Percentiles rank a stretch among this genome's conserved stretches.
phyloP scores from a whole-genome alignment of 2,888 invertebrate genomes.

The Lutraria lutraria region DNA sequence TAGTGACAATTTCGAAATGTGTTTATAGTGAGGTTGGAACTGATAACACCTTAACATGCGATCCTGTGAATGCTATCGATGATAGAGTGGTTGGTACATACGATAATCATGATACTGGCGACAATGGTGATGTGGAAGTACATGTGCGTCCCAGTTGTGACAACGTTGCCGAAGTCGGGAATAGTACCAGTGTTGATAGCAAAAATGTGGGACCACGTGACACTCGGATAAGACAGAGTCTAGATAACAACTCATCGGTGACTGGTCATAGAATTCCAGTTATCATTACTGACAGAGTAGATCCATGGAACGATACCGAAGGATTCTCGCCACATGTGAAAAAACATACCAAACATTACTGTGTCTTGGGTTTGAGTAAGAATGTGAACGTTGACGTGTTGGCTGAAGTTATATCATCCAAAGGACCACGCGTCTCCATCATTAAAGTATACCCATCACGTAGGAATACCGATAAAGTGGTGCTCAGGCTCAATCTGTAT shows the following conservation, averaged over 20 bases:
- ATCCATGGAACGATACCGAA: not conserved
- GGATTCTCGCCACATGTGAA: no score
- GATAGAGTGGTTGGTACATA: not conserved
- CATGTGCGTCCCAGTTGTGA: not conserved
- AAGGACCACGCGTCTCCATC: no score
- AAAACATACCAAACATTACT: no score
- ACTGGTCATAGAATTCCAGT: not conserved
- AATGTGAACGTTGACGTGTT: no score
- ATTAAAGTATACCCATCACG: no score
- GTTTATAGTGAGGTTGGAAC: not conserved
- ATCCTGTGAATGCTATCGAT: not conserved
- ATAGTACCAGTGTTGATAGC: not conserved
- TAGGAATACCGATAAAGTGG: no score
- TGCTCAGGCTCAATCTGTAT: no score
- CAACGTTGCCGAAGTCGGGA: no score
- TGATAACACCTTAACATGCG: not conserved
- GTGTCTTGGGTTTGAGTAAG: no score
- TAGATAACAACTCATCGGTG: no score
- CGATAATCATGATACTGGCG: not conserved
- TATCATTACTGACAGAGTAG: not conserved
- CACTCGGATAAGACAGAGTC: not conserved
- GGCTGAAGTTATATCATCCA: no score
- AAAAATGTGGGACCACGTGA: not conserved
- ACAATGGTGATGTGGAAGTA: not conserved
- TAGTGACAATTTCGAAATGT: no score